These are phyloP conservation scores for Malacoraja senta DNA, from an alignment of 2,797 vertebrate genomes.

Conservation along the genomic window DNA sequence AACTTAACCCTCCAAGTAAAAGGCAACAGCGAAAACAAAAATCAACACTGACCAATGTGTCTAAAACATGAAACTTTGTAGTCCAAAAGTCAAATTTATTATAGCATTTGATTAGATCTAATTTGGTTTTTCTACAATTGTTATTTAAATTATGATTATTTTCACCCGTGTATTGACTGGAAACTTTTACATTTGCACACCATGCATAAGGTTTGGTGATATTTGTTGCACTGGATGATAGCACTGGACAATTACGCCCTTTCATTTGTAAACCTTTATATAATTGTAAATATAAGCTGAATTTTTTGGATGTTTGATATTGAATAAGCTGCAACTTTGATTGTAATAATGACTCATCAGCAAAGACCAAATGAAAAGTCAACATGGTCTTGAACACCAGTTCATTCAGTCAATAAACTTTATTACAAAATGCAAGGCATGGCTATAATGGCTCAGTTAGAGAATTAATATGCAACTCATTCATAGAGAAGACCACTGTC, in stretches of 20 bases:
- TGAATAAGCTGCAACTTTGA: neutral
- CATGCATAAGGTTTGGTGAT: neutral
- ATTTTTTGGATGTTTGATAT: neutral
- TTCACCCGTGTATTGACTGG: conserved; percentile 21
- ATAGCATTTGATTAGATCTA: neutral
- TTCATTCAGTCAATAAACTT: neutral
- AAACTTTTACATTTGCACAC: conserved; percentile 29
- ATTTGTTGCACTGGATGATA: conserved; percentile 15
- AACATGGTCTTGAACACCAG: neutral
- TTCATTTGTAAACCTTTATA: conserved; percentile 7
- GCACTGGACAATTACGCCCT: conserved; percentile 7
- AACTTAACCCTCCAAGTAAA: neutral
- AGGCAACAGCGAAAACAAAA: neutral
- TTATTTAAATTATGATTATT: conserved; percentile 35
- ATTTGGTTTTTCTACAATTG: neutral
- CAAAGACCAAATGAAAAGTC: neutral
- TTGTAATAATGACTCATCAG: neutral
- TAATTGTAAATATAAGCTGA: conserved; percentile 29
- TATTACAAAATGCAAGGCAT: neutral
- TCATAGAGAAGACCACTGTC: neutral
- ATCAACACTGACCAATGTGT: neutral
- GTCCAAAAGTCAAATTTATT: neutral
- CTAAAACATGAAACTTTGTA: neutral
- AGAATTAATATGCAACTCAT: neutral
- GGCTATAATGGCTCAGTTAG: neutral